Evolutionary conservation across 2,113 vertebrate genomes (phyloP).

Genomic region (Callorhinus ursinus): DNA sequence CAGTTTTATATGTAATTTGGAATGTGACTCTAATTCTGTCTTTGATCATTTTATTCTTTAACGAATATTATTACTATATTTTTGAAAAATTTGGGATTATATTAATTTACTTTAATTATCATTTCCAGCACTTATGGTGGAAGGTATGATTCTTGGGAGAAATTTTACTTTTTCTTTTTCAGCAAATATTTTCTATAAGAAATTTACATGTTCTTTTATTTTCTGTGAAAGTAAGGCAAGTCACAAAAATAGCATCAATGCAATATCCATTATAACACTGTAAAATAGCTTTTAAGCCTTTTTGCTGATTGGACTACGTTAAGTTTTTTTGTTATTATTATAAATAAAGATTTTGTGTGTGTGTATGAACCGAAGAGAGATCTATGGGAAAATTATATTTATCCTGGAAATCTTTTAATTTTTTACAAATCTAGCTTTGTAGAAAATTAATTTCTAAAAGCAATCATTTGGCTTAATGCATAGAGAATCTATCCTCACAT

Average conservation of each 20-base stretch:
- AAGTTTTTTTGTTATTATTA: background rate
- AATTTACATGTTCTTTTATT: constrained; percentile 15
- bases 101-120: background rate
- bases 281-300: background rate
- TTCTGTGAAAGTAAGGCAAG: background rate
- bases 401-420: constrained; percentile 25
- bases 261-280: background rate
- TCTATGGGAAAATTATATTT: background rate
- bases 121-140: background rate
- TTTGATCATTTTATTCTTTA: background rate
- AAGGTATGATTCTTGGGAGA: background rate
- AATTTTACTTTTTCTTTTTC: background rate
- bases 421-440: background rate
- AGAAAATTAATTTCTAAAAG: constrained; percentile 50
- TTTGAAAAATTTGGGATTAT: background rate
- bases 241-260: background rate
- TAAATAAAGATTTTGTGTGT: background rate
- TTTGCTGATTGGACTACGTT: background rate
- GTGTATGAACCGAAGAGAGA: background rate
- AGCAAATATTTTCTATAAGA: background rate
- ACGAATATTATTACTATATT: background rate
- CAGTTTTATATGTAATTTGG: background rate
- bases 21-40: background rate
- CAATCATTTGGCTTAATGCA: constrained; percentile 33
- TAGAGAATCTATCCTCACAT: background rate